Conservation (phyloP, 1,140 invertebrate species). For the Trinorchestia longiramus region DNA sequence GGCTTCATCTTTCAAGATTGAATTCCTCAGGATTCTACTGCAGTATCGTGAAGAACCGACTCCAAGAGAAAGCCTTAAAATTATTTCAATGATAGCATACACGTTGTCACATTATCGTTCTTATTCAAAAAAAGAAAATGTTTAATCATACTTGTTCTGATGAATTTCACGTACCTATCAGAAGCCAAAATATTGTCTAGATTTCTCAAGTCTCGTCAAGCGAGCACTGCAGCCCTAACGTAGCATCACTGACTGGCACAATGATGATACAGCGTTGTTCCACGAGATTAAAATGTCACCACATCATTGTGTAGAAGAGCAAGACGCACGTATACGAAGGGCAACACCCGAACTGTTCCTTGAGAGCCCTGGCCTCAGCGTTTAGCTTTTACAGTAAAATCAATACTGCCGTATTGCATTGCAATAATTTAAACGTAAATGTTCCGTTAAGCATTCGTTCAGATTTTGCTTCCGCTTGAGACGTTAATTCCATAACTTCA, state of each 20-base stretch:
- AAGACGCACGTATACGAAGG: no score
- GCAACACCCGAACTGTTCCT: no score
- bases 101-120: background rate
- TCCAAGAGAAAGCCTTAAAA: background rate
- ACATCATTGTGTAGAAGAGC: background rate
- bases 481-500: background rate
- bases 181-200: background rate
- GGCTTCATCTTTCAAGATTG: no score
- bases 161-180: background rate
- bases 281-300: background rate
- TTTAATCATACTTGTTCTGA: background rate
- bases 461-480: background rate
- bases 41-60: no score
- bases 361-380: no score
- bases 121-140: background rate
- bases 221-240: background rate
- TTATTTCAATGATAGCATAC: background rate
- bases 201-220: no score
- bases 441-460: background rate
- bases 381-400: background rate
- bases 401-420: background rate
- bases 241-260: background rate
- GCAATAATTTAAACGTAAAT: background rate
- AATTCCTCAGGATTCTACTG: no score
- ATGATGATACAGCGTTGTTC: background rate